Evolutionary conservation across 1,140 invertebrate species (phyloP), one percentile per base, ranked within the genome.

Genomic region (Brachionus sp.): DNA sequence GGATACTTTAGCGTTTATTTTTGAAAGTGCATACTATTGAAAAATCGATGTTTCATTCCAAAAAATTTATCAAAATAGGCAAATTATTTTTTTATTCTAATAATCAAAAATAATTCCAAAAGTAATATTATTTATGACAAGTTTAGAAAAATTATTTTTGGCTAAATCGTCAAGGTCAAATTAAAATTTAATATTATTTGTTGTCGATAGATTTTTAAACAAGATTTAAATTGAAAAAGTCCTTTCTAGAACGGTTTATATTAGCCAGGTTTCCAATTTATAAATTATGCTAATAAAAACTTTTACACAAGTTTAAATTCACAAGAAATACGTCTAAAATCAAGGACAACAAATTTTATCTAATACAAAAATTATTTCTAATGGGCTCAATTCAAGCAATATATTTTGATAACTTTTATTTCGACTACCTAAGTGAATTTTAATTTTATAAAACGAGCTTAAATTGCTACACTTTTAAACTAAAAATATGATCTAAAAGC

Each of bases 391-490:
- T 37, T 39, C 66, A 33, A 57, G 16, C 50, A 2, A 57, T 57
- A 23, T 57, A 25, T 57, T 57, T 57, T 57, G 35, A 46, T 46
- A 44, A 75, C 35, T 44, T 44, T 44, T 19, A 33, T 66, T 66
- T 29, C 33, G 64, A 33, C 50, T 70, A 70, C 33, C 29, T 37
- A 70, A 35, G 29, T 70, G 66, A 70, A 37, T 37, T 35, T 37
- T 70, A 42, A 70, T n/a, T 42, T 70, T 70, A n/a, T 70, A 37
- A 70, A 70, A 37, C 3, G 37, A 75, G 73, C 42, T 46, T 25
- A 77, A 77, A 46, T 50, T 77, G 73, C 46, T 77, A 50, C 73
- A 50, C 42, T 50, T 77, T 50, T 77, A 50, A 50, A 19, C 16
- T 75, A 75, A 44, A 75, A 44, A 23, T n/a, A 39, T 75, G 37